Conservation (phyloP, 2,888 invertebrate species). For the Caenorhabditis zanzibari region DNA sequence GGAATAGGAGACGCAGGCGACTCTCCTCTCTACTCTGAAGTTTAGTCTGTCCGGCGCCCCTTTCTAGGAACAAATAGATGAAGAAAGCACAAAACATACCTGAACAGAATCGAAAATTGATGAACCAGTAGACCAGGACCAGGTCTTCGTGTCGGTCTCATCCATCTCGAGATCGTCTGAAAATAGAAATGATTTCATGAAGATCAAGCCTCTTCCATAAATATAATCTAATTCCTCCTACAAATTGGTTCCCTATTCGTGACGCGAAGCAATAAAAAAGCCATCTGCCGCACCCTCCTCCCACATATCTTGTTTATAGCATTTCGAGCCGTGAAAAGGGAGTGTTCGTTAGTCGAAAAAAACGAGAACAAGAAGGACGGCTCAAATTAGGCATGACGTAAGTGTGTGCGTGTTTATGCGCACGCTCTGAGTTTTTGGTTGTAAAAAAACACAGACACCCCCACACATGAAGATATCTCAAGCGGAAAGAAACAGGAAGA, state of each 20-base stretch:
- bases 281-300: slow-evolving; percentile 14
- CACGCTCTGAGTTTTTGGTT: slow-evolving; percentile 31
- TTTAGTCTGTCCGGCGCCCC: slow-evolving; percentile 48
- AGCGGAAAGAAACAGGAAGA: slow-evolving; percentile 12
- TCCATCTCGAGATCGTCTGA: slow-evolving; percentile 60
- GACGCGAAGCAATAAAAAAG: slow-evolving; percentile 20
- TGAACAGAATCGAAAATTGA: slow-evolving; percentile 67
- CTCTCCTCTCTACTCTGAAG: slow-evolving; percentile 31
- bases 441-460: slow-evolving; percentile 33
- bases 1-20: slow-evolving; percentile 29
- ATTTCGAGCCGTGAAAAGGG: slow-evolving; percentile 21
- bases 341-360: slow-evolving; percentile 42
- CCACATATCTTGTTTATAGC: slow-evolving; percentile 45
- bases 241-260: slow-evolving; percentile 22
- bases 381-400: slow-evolving; percentile 61
- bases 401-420: slow-evolving; percentile 23
- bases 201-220: slow-evolving; percentile 1
- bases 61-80: slow-evolving; percentile 2
- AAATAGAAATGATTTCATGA: slow-evolving; percentile 42
- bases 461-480: slow-evolving; percentile 29
- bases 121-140: slow-evolving; percentile 58
- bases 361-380: background rate
- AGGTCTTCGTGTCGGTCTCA: slow-evolving; percentile 60
- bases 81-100: slow-evolving; percentile 45
- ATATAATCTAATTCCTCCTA: slow-evolving; percentile 18